Conservation (phyloP, 2,113 vertebrate species). For the Pyxicephalus adspersus region DNA sequence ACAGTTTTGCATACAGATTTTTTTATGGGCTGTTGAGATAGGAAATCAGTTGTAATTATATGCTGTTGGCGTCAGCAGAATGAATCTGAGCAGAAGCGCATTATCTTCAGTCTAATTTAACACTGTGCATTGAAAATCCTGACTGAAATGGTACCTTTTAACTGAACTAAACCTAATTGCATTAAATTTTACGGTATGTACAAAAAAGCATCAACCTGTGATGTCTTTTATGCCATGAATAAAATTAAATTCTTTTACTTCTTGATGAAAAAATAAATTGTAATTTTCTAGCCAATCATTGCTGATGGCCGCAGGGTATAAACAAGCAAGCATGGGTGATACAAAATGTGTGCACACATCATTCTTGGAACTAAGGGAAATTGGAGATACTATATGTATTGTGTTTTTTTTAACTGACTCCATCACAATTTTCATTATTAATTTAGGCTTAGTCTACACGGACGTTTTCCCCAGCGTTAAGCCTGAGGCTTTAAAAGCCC, state of each 20-base stretch:
- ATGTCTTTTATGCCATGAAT: not conserved
- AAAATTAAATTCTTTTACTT: not conserved
- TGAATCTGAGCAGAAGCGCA: conserved; percentile 37
- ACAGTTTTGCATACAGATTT: conserved; percentile 29
- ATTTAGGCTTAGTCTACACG: too few relatives aligned
- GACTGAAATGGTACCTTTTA: conserved; percentile 15
- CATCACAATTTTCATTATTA: too few relatives aligned
- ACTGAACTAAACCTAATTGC: conserved; percentile 16
- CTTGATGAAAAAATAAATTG: too few relatives aligned
- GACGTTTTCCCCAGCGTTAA: too few relatives aligned
- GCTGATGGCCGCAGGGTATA: too few relatives aligned
- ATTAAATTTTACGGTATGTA: conserved; percentile 13
- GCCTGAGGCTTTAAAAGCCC: too few relatives aligned
- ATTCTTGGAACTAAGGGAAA: too few relatives aligned
- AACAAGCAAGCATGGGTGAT: too few relatives aligned
- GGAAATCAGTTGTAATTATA: conserved; percentile 54
- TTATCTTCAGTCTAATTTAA: conserved; percentile 48
- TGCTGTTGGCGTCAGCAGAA: conserved; percentile 47
- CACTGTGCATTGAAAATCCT: conserved; percentile 23
- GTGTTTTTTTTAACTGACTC: too few relatives aligned
- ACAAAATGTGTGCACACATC: too few relatives aligned
- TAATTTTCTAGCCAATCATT: too few relatives aligned
- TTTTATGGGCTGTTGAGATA: conserved; percentile 39
- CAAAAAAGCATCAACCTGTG: not conserved
- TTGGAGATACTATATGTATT: too few relatives aligned